Evolutionary conservation across 2,888 invertebrate species (phyloP).

Genomic region (Drepana falcataria): DNA sequence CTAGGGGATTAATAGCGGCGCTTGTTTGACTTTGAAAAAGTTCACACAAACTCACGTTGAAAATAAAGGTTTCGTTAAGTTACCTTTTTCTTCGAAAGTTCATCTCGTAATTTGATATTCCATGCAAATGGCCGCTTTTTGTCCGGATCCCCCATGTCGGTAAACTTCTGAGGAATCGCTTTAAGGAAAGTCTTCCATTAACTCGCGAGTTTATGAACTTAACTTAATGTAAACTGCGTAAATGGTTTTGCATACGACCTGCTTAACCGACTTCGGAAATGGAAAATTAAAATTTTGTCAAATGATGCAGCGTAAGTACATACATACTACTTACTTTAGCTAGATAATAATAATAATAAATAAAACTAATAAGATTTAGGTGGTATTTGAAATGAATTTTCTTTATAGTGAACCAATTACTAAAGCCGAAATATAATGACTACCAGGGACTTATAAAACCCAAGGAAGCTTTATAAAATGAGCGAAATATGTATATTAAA

Average conservation of each 20-base stretch:
- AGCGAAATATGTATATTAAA: too few relatives aligned
- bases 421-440: too few relatives aligned
- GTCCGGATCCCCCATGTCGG: neutral
- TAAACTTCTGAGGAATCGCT: neutral
- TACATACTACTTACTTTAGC: too few relatives aligned
- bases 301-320: too few relatives aligned
- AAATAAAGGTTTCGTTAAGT: neutral
- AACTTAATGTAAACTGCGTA: neutral
- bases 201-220: neutral
- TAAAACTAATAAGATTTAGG: too few relatives aligned
- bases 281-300: too few relatives aligned
- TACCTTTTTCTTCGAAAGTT: neutral
- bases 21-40: constrained; percentile 3
- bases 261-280: neutral
- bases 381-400: too few relatives aligned
- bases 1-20: neutral
- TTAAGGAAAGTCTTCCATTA: neutral
- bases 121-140: constrained; percentile 1
- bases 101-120: constrained; percentile 1
- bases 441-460: too few relatives aligned
- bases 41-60: neutral
- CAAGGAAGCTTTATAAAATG: too few relatives aligned
- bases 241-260: neutral
- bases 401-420: too few relatives aligned
- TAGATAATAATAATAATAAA: too few relatives aligned